Percentiles rank a stretch among this genome's conserved stretches.
Evolutionary conservation across 2,888 invertebrate species (phyloP).

Genomic region (Pterobdella sp.): DNA sequence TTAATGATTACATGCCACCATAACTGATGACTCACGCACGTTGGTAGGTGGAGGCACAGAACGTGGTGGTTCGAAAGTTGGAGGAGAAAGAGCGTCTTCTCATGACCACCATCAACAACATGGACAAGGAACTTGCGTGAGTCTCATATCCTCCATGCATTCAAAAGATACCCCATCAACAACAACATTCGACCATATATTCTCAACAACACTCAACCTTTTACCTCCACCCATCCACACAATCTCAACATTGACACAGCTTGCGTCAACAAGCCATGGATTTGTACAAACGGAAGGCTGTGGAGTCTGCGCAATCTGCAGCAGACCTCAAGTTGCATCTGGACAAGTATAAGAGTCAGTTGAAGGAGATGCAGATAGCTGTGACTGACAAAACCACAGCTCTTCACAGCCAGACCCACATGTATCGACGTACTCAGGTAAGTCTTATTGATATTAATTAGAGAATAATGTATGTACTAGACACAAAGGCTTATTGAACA

Average conservation of each 20-base stretch:
- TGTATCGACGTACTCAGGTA: slow-evolving; percentile 74
- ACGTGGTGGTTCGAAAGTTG: slow-evolving; percentile 79
- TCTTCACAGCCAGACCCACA: slow-evolving; percentile 88
- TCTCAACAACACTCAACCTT: not conserved
- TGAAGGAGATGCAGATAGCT: slow-evolving; percentile 92
- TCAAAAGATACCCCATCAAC: not conserved
- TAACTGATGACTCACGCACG: not conserved
- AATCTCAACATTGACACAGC: slow-evolving; percentile 48
- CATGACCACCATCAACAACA: slow-evolving; percentile 80
- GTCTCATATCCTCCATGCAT: not conserved
- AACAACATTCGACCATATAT: not conserved
- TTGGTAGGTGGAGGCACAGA: slow-evolving; percentile 86
- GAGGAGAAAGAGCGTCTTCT: slow-evolving; percentile 91
- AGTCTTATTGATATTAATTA: too few species aligned
- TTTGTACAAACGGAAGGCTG: slow-evolving; percentile 92
- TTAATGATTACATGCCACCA: not conserved
- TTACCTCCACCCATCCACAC: not conserved
- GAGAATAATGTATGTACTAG: too few species aligned
- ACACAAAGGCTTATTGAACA: too few species aligned
- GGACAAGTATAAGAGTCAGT: slow-evolving; percentile 93
- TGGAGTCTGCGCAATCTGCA: slow-evolving; percentile 91
- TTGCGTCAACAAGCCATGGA: slow-evolving; percentile 91
- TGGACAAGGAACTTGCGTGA: slow-evolving; percentile 71
- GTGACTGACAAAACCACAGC: slow-evolving; percentile 93
- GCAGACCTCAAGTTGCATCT: slow-evolving; percentile 91